Conservation (phyloP, 2,888 invertebrate species). For the Isoperla grammatica region DNA sequence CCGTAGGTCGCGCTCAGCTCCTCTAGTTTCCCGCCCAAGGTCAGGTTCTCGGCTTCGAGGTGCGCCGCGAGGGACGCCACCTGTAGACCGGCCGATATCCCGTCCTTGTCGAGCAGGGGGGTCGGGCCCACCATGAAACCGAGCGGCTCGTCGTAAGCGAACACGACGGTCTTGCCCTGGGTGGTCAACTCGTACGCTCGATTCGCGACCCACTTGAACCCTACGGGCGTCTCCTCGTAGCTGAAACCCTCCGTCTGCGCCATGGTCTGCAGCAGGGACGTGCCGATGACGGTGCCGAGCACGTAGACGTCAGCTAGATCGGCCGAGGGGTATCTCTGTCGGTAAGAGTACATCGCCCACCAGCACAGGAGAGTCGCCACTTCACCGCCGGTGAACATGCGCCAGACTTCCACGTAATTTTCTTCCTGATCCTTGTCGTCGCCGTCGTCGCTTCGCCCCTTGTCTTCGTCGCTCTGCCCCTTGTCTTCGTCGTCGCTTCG, state of each 20-base stretch:
- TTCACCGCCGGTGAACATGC: conserved; percentile 92
- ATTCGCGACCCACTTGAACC: conserved; percentile 99
- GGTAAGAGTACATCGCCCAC: conserved; percentile 73
- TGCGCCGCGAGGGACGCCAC: conserved; percentile 69
- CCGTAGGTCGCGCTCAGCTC: conserved; percentile 83
- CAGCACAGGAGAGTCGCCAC: conserved; percentile 89
- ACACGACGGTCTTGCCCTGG: conserved; percentile 71
- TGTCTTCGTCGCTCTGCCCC: too few relatives aligned
- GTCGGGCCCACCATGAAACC: conserved; percentile 91
- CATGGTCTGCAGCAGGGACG: conserved; percentile 84
- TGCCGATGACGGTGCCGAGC: conserved; percentile 87
- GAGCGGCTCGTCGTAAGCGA: conserved; percentile 98
- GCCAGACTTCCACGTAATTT: too few relatives aligned
- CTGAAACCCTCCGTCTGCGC: conserved; percentile 70
- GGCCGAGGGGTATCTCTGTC: conserved; percentile 41
- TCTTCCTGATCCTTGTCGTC: too few relatives aligned
- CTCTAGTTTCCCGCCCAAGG: conserved; percentile 52
- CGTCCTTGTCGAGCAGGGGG: conserved; percentile 93
- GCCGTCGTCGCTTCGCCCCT: too few relatives aligned
- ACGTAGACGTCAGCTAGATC: conserved; percentile 58
- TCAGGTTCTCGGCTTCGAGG: conserved; percentile 52
- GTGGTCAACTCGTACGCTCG: conserved; percentile 63
- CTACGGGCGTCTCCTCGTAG: conserved; percentile 86
- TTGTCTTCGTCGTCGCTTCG: too few relatives aligned
- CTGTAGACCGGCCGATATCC: conserved; percentile 81